These are phyloP conservation scores for Conus canariensis DNA, from an alignment of 2,888 invertebrate genomes.

Conservation along the genomic window DNA sequence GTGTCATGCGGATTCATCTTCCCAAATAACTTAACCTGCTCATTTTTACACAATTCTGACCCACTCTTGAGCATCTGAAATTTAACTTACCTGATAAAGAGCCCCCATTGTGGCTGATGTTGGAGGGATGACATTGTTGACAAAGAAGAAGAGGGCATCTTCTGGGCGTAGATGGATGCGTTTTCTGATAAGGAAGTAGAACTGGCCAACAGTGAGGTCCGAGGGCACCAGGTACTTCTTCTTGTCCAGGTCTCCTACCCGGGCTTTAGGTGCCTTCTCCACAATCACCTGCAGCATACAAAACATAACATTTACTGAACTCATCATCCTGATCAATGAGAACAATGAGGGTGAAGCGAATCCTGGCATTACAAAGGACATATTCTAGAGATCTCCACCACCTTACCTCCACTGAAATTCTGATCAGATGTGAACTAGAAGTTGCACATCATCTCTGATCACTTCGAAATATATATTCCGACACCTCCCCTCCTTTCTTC, in stretches of 20 bases:
- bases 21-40: too few species aligned
- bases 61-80: too few species aligned
- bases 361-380: too few species aligned
- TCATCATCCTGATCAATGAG: not conserved
- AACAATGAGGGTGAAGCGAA: not conserved
- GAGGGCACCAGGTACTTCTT: slow-evolving; percentile 98
- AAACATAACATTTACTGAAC: not conserved
- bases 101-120: slow-evolving; percentile 98
- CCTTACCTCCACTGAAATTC: too few species aligned
- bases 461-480: too few species aligned
- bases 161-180: slow-evolving; percentile 96
- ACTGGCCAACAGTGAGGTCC: slow-evolving; percentile 97
- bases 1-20: too few species aligned
- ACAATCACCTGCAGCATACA: slow-evolving; percentile 88
- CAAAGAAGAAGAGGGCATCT: slow-evolving; percentile 98
- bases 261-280: slow-evolving; percentile 96
- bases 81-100: slow-evolving; percentile 86
- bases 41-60: too few species aligned
- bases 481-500: too few species aligned
- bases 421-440: too few species aligned
- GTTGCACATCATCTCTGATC: too few species aligned
- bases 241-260: slow-evolving; percentile 96
- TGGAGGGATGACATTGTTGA: slow-evolving; percentile 97
- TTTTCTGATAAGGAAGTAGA: slow-evolving; percentile 97
- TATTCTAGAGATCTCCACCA: too few species aligned